A percentile compares a stretch with the other conserved stretches of the same genome.
phyloP scores from a whole-genome alignment of 2,113 vertebrate species.

The Zosterops pallidus region DNA sequence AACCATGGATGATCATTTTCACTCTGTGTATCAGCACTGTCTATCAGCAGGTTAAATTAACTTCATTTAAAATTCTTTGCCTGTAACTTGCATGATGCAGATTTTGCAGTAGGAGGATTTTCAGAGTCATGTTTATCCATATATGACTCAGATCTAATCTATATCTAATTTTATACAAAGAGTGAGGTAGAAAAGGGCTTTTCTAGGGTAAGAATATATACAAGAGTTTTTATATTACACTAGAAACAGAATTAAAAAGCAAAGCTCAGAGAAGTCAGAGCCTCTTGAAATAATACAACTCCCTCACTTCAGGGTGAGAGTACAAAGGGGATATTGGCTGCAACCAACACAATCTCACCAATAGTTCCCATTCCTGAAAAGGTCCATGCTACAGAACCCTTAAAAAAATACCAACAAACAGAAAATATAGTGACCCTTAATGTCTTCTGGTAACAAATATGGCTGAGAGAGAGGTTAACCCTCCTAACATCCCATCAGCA shows the following conservation, averaged over 20 bases:
- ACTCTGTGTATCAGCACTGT: not conserved
- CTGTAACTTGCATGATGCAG: not conserved
- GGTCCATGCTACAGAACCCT: not conserved
- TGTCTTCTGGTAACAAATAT: not conserved
- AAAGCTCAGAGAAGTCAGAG: not conserved
- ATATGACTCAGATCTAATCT: not conserved
- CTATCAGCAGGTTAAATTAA: not conserved
- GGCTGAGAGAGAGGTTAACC: not conserved
- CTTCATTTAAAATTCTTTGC: not conserved
- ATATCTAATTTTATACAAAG: not conserved
- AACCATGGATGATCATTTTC: not conserved
- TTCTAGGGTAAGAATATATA: not conserved
- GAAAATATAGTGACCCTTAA: not conserved
- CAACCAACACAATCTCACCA: not conserved
- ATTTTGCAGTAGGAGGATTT: not conserved
- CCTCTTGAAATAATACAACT: not conserved
- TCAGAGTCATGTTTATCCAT: not conserved
- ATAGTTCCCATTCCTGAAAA: not conserved
- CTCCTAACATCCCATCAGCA: fast-evolving
- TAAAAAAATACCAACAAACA: not conserved
- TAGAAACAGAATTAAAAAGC: not conserved
- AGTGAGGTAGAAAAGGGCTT: not conserved
- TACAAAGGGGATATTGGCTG: not conserved
- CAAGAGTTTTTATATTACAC: not conserved
- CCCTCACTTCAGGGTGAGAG: not conserved